These are phyloP conservation scores for Athene noctua DNA, from an alignment of 2,113 vertebrate genomes.

Conservation along the genomic window DNA sequence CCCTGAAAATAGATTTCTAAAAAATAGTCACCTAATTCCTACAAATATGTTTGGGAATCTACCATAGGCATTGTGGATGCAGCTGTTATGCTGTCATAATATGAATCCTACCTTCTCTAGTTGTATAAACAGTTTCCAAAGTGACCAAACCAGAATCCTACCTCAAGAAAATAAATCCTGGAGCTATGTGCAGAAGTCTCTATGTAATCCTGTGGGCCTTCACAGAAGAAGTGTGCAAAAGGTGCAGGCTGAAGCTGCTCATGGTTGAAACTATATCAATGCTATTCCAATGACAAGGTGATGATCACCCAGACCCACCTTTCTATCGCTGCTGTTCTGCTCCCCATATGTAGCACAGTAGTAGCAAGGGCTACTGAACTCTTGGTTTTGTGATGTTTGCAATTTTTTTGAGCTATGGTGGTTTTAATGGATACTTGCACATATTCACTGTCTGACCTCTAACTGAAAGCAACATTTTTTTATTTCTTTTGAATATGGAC, in stretches of 20 bases:
- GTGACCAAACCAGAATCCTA: not conserved
- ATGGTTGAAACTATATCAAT: not conserved
- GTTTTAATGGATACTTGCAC: not conserved
- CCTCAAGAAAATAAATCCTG: not conserved
- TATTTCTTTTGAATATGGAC: not conserved
- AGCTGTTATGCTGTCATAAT: not conserved
- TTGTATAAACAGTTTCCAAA: not conserved
- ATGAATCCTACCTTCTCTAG: not conserved
- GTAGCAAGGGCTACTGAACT: not conserved
- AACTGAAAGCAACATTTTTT: not conserved
- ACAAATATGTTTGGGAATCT: not conserved
- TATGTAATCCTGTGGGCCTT: not conserved
- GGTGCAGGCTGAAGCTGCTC: not conserved
- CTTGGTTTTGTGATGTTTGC: not conserved
- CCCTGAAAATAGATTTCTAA: not conserved
- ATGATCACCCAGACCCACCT: not conserved
- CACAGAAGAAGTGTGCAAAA: not conserved
- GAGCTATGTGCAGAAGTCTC: not conserved
- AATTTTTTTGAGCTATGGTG: not conserved
- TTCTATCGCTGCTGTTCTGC: not conserved
- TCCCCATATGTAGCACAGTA: not conserved
- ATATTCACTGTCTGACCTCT: not conserved
- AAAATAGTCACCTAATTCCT: not conserved
- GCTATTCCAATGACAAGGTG: not conserved
- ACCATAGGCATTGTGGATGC: not conserved